Evolutionary conservation across 2,113 vertebrate species (phyloP).

Genomic region (Forbesichthys agassizii): DNA sequence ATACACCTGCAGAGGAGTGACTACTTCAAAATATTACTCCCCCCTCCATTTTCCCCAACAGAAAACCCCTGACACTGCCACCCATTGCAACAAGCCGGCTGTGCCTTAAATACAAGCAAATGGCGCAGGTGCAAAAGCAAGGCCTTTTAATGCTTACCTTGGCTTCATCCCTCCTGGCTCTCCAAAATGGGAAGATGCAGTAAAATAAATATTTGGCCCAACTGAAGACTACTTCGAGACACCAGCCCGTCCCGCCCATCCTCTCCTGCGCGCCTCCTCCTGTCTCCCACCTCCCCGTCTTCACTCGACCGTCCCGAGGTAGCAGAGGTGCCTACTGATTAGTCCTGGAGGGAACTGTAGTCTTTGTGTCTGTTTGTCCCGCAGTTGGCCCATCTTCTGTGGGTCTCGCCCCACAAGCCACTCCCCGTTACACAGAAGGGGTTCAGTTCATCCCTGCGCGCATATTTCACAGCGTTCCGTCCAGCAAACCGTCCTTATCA

Average conservation of each 20-base stretch:
- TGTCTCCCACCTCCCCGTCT: slow-evolving; percentile 14
- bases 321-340: not conserved
- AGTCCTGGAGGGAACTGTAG: not conserved
- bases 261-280: slow-evolving; percentile 7
- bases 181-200: too few relatives aligned
- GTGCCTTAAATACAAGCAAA: too few relatives aligned
- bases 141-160: too few relatives aligned
- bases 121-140: too few relatives aligned
- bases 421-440: slow-evolving; percentile 1
- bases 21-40: too few relatives aligned
- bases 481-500: not conserved
- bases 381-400: slow-evolving; percentile 5
- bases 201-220: too few relatives aligned
- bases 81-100: too few relatives aligned
- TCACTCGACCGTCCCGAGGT: slow-evolving; percentile 3
- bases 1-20: too few relatives aligned
- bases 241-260: not conserved
- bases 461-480: not conserved
- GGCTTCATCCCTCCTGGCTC: too few relatives aligned
- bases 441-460: slow-evolving; percentile 5
- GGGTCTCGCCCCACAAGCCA: not conserved
- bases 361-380: slow-evolving; percentile 6
- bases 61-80: too few relatives aligned
- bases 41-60: too few relatives aligned
- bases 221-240: too few relatives aligned